These are phyloP conservation scores for Agonum fuliginosum DNA, from an alignment of 2,888 invertebrate genomes.

Conservation along the genomic window DNA sequence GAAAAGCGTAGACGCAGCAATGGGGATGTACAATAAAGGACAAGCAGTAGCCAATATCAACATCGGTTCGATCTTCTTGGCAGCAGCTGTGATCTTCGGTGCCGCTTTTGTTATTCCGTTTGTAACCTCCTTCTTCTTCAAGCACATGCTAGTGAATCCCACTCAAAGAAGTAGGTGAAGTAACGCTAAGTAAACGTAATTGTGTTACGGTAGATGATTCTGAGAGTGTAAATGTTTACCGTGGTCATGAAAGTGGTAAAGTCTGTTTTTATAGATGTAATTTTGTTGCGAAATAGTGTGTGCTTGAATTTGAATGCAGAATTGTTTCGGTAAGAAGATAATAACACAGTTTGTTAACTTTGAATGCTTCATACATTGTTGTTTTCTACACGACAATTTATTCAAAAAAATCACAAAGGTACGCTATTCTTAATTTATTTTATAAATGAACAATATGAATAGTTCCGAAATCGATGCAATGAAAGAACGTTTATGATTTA, in stretches of 20 bases:
- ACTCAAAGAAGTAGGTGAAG: constrained; percentile 52
- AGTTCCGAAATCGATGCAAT: too few relatives aligned
- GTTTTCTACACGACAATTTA: constrained; percentile 7
- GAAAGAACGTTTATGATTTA: background rate
- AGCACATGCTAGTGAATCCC: constrained; percentile 44
- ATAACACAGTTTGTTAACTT: background rate
- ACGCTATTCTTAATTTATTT: constrained; percentile 29
- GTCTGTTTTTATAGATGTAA: background rate
- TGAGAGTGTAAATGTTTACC: constrained; percentile 25
- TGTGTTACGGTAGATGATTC: background rate
- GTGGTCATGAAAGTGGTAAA: constrained; percentile 16
- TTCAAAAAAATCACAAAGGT: constrained; percentile 44
- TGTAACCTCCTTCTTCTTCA: constrained; percentile 66
- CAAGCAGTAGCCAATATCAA: constrained; percentile 78
- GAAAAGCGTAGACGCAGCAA: constrained; percentile 72
- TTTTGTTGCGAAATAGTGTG: background rate
- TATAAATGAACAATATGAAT: background rate
- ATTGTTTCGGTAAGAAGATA: background rate
- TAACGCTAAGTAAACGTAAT: background rate
- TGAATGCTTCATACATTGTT: background rate
- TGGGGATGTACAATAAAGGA: constrained; percentile 65
- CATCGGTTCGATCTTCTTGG: constrained; percentile 76
- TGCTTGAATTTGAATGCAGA: background rate
- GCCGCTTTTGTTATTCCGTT: constrained; percentile 76
- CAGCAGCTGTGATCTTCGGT: constrained; percentile 76